phyloP scores from a whole-genome alignment of 2,113 vertebrate species.

The Puma concolor region DNA sequence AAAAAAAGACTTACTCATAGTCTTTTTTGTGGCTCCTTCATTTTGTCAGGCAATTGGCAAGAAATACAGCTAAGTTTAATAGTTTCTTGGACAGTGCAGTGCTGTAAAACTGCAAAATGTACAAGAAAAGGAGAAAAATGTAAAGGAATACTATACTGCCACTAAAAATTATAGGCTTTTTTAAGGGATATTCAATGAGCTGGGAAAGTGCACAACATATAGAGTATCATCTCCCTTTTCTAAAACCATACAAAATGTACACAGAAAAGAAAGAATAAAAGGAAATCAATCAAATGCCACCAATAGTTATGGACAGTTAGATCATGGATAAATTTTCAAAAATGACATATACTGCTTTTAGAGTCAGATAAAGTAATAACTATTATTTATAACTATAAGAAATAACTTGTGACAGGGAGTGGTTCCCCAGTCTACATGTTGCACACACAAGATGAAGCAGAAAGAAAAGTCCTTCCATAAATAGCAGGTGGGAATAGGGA shows the following conservation, averaged over 20 bases:
- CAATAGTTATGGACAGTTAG: background rate
- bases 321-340: background rate
- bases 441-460: background rate
- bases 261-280: background rate
- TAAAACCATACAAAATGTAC: background rate
- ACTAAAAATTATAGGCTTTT: background rate
- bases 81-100: background rate
- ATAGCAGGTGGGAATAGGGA: background rate
- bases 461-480: background rate
- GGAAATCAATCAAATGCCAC: background rate
- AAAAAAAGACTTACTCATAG: background rate
- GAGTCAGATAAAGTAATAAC: background rate
- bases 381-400: background rate
- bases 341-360: background rate
- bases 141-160: background rate
- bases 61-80: background rate
- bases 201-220: background rate
- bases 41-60: background rate
- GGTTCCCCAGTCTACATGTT: background rate
- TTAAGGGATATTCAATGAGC: background rate
- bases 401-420: background rate
- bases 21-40: background rate
- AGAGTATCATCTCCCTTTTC: background rate
- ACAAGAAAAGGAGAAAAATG: background rate
- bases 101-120: background rate